A percentile compares a stretch with the other conserved stretches of the same genome.
phyloP scores from a whole-genome alignment of 2,888 invertebrate genomes.

The Volucella bombylans region DNA sequence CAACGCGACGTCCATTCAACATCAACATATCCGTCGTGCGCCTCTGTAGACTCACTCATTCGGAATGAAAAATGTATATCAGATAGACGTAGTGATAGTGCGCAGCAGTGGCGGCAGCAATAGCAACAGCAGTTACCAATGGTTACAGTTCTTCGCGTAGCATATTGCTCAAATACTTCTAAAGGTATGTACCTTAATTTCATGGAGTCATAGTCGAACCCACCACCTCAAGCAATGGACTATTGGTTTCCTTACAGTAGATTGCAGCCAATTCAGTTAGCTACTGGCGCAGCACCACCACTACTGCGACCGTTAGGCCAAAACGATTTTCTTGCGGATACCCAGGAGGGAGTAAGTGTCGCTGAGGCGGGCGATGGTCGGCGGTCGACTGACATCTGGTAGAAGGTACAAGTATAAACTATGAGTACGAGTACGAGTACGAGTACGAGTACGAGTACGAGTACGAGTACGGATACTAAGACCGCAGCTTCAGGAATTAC shows the following conservation, averaged over 20 bases:
- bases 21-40: constrained; percentile 74
- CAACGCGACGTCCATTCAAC: constrained; percentile 73
- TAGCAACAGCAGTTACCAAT: constrained; percentile 50
- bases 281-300: constrained; percentile 49
- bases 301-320: constrained; percentile 62
- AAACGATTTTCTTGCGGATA: constrained; percentile 64
- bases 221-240: constrained; percentile 64
- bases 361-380: constrained; percentile 53
- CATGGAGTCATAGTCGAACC: constrained; percentile 47
- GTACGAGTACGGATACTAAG: too few species aligned
- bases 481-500: constrained; percentile 66
- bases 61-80: constrained; percentile 74
- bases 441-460: too few species aligned
- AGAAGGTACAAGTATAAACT: constrained; percentile 64
- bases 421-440: constrained; percentile 1
- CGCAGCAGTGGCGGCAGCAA: constrained; percentile 60
- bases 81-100: constrained; percentile 73
- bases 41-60: constrained; percentile 74
- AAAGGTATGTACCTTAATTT: constrained; percentile 70
- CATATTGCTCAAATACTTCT: constrained; percentile 61
- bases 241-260: constrained; percentile 69
- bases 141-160: constrained; percentile 41
- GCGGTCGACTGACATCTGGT: constrained; percentile 37
- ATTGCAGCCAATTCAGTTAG: constrained; percentile 68
- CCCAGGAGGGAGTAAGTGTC: constrained; percentile 59